phyloP scores from a whole-genome alignment of 2,888 invertebrate species.

The Orthosia gracilis region DNA sequence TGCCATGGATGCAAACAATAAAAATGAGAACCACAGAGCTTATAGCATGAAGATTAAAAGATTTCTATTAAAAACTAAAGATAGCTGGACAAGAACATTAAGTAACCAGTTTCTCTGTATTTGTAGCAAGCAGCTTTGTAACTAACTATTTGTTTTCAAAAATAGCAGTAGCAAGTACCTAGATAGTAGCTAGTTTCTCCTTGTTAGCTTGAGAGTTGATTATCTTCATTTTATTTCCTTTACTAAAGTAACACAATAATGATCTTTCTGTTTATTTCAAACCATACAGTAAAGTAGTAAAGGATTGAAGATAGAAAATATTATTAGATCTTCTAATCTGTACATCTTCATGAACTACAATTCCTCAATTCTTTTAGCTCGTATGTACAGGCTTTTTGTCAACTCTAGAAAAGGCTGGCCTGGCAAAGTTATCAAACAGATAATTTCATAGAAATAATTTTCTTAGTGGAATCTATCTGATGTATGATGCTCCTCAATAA shows the following conservation, averaged over 20 bases:
- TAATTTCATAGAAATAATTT: neutral
- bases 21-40: neutral
- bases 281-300: neutral
- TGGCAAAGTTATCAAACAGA: neutral
- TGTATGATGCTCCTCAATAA: neutral
- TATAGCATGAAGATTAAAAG: neutral
- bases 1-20: neutral
- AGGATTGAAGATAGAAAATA: too few species aligned
- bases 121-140: slow-evolving; percentile 10
- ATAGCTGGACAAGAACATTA: neutral
- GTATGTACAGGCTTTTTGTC: too few species aligned
- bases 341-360: too few species aligned
- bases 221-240: neutral
- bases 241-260: neutral
- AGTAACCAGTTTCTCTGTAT: slow-evolving; percentile 32
- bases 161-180: too few species aligned
- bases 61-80: neutral
- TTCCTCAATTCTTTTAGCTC: too few species aligned
- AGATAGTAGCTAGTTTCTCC: neutral
- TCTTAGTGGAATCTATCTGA: neutral
- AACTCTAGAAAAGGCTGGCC: neutral
- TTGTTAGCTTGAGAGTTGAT: slow-evolving; percentile 9
- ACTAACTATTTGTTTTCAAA: slow-evolving; percentile 3
- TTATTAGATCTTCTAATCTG: too few species aligned
- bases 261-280: neutral